phyloP scores from a whole-genome alignment of 2,113 vertebrate species.

The Dromas ardeola region DNA sequence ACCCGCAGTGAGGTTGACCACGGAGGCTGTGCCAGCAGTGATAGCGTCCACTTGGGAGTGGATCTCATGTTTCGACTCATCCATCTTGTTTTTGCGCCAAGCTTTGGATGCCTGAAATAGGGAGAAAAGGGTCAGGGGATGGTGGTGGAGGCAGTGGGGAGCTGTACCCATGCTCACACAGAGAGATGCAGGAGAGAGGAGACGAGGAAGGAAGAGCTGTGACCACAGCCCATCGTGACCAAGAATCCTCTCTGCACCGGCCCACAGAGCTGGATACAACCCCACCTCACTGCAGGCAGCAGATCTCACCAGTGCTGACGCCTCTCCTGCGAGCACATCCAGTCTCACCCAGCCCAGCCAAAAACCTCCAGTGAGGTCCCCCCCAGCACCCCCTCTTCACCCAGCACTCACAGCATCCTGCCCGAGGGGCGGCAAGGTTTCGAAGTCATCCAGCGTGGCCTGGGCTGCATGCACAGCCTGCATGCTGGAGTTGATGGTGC shows the following conservation, averaged over 20 bases:
- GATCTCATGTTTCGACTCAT: constrained; percentile 98
- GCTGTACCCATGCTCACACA: neutral
- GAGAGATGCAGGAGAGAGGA: neutral
- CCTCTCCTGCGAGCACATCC: neutral
- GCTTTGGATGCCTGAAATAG: constrained; percentile 89
- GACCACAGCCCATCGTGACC: neutral
- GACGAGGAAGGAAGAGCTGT: neutral
- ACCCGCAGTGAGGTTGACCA: constrained; percentile 97
- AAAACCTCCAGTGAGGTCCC: neutral
- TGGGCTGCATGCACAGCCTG: constrained; percentile 94
- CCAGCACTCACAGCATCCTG: constrained; percentile 90
- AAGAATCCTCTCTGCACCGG: neutral
- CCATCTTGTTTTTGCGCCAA: constrained; percentile 98
- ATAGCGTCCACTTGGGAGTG: constrained; percentile 98
- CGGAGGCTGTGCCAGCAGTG: constrained; percentile 94
- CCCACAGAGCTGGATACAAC: neutral
- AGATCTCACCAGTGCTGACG: neutral
- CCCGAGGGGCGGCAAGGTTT: constrained; percentile 90
- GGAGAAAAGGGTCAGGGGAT: neutral
- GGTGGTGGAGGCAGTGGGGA: neutral
- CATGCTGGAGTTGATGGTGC: constrained; percentile 99
- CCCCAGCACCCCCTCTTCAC: neutral
- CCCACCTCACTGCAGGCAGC: neutral
- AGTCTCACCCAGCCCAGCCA: neutral
- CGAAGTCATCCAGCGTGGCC: constrained; percentile 90